Percentiles rank a stretch among this genome's conserved stretches.
Evolutionary conservation across 2,888 invertebrate genomes (phyloP).

Genomic region (Diachrysia chrysitis): DNA sequence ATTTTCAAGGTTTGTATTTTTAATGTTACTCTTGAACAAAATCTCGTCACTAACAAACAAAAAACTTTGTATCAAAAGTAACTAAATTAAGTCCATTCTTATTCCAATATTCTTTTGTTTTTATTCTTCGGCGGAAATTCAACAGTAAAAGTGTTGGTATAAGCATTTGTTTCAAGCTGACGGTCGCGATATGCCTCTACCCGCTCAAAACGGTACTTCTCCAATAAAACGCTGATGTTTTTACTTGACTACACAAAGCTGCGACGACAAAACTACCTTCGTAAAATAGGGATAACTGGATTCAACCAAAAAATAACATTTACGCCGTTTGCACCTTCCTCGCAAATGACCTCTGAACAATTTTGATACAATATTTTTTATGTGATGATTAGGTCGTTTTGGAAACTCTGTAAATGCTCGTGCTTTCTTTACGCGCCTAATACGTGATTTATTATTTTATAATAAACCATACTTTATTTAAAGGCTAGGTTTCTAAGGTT

Average conservation of each 20-base stretch:
- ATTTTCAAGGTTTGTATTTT: not conserved
- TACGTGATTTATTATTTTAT: not conserved
- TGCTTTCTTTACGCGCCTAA: not conserved
- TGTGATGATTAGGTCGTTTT: constrained; percentile 5
- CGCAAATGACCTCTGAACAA: constrained; percentile 19
- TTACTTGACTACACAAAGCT: constrained; percentile 47
- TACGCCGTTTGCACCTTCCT: constrained; percentile 17
- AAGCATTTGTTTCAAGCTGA: constrained; percentile 52
- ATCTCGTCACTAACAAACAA: constrained; percentile 1
- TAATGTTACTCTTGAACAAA: not conserved
- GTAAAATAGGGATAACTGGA: constrained; percentile 18
- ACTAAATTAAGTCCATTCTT: constrained; percentile 27
- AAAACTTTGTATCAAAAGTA: constrained; percentile 15
- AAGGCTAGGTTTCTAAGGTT: too few species aligned
- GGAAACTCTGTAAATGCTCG: constrained; percentile 9
- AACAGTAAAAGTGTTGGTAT: constrained; percentile 49
- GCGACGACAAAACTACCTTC: constrained; percentile 35
- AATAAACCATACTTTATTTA: too few species aligned
- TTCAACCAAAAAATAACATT: constrained; percentile 8
- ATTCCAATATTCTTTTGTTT: constrained; percentile 32
- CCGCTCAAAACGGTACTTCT: constrained; percentile 55
- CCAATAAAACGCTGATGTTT: constrained; percentile 55
- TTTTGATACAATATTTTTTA: constrained; percentile 7
- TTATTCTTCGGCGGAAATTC: constrained; percentile 27
- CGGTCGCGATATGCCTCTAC: constrained; percentile 43